Conservation (phyloP, 2,888 invertebrate species). For the Terebella lapidaria region DNA sequence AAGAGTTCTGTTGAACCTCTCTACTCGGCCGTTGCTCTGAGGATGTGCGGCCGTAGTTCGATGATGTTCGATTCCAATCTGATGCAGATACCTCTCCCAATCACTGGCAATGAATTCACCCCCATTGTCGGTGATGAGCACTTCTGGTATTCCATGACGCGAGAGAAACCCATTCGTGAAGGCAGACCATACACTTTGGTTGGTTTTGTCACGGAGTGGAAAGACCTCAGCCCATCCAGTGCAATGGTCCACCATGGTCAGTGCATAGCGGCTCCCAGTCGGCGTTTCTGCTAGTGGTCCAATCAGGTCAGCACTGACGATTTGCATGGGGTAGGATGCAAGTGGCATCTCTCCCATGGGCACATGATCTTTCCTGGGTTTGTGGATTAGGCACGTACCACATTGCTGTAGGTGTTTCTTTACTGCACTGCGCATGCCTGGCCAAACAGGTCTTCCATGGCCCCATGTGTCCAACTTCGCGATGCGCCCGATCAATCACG, state of each 20-base stretch:
- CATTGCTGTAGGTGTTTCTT: background rate
- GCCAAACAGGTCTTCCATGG: constrained; percentile 12
- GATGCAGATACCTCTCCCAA: background rate
- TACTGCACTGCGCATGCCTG: constrained; percentile 8
- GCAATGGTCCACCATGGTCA: constrained; percentile 9
- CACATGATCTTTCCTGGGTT: background rate
- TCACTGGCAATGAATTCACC: background rate
- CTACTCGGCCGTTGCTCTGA: constrained; percentile 5
- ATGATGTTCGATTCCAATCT: constrained; percentile 8
- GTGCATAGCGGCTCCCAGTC: constrained; percentile 4
- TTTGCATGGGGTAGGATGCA: background rate
- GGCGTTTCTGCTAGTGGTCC: constrained; percentile 7
- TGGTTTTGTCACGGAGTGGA: constrained; percentile 7
- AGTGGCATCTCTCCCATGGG: constrained; percentile 8
- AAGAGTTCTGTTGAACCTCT: constrained; percentile 9
- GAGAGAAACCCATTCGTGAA: constrained; percentile 8
- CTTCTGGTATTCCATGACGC: constrained; percentile 2
- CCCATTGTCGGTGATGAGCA: constrained; percentile 6
- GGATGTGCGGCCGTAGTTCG: constrained; percentile 7
- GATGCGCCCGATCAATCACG: constrained; percentile 5
- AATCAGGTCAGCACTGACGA: constrained; percentile 9
- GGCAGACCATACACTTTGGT: background rate
- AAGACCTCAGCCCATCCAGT: constrained; percentile 12
- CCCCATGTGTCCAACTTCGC: constrained; percentile 9
- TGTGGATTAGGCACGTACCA: constrained; percentile 4